Evolutionary conservation across 2,797 vertebrate genomes (phyloP).

Genomic region (Ctenochaetus hawaiiensis): DNA sequence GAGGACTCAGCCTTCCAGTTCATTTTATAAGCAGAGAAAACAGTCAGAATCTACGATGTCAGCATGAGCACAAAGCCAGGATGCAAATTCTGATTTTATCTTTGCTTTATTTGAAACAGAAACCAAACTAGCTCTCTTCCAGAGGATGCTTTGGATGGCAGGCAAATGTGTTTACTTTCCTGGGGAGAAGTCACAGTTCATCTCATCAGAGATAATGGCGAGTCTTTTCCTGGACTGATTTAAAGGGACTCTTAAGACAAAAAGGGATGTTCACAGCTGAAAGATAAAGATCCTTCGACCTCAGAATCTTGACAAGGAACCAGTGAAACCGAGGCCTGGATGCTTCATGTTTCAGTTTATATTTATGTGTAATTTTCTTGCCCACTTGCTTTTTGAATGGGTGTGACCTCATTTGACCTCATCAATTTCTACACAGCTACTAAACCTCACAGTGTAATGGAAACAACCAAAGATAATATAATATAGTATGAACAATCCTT

Average conservation of each 20-base stretch:
- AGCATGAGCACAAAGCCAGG: slow-evolving; percentile 25
- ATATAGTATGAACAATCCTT: slow-evolving; percentile 8
- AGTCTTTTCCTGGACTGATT: slow-evolving; percentile 56
- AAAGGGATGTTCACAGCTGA: slow-evolving; percentile 47
- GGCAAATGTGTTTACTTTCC: slow-evolving; percentile 56
- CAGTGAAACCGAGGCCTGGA: slow-evolving; percentile 34
- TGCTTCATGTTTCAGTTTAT: slow-evolving; percentile 19
- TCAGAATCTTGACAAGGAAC: slow-evolving; percentile 33
- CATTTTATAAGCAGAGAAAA: slow-evolving; percentile 19
- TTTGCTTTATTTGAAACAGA: slow-evolving; percentile 35
- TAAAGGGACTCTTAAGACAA: slow-evolving; percentile 57
- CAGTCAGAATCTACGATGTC: slow-evolving; percentile 16
- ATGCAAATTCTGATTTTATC: slow-evolving; percentile 24
- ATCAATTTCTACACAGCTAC: background rate
- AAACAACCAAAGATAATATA: slow-evolving; percentile 17
- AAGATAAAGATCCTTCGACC: slow-evolving; percentile 44
- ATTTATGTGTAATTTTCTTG: slow-evolving; percentile 7
- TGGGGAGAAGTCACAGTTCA: slow-evolving; percentile 59
- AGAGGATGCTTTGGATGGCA: slow-evolving; percentile 28
- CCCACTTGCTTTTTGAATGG: slow-evolving; percentile 1
- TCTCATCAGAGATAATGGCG: slow-evolving; percentile 56
- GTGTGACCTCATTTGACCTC: slow-evolving; percentile 18
- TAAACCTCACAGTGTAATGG: slow-evolving; percentile 18
- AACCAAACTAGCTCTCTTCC: slow-evolving; percentile 31
- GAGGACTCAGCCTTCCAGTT: slow-evolving; percentile 19